Percentiles rank a stretch among this genome's conserved stretches.
phyloP scores from a whole-genome alignment of 2,797 vertebrate genomes.

The Pachyuromys duprasi region DNA sequence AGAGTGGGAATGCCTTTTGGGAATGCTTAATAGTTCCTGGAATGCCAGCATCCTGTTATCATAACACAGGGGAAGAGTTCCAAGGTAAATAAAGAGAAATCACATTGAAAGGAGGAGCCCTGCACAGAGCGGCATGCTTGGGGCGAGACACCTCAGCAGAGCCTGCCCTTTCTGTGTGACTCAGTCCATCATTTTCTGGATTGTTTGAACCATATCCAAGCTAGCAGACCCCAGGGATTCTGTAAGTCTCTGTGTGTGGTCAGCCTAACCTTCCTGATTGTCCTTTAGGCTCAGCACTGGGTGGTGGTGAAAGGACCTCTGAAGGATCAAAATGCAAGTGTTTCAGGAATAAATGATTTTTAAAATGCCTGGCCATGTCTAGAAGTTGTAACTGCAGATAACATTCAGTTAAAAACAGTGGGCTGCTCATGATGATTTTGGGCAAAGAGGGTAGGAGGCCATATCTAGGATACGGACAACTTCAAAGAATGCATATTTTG shows the following conservation, averaged over 20 bases:
- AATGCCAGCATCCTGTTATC: constrained; percentile 69
- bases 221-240: neutral
- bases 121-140: neutral
- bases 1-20: constrained; percentile 70
- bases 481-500: constrained; percentile 24
- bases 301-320: neutral
- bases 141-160: neutral
- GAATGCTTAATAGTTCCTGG: constrained; percentile 61
- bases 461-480: neutral
- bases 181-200: neutral
- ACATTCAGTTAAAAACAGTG: neutral
- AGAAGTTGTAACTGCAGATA: neutral
- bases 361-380: neutral
- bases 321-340: neutral
- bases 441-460: neutral
- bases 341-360: neutral
- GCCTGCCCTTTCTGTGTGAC: neutral
- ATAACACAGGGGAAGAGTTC: constrained; percentile 38
- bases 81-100: constrained; percentile 68
- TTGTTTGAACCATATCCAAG: constrained; percentile 51
- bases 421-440: neutral
- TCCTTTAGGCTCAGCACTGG: constrained; percentile 9
- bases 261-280: neutral
- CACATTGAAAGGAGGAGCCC: constrained; percentile 56
- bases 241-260: neutral